Evolutionary conservation across 1,140 invertebrate species (phyloP).

Genomic region (Cyclargus thomasi): DNA sequence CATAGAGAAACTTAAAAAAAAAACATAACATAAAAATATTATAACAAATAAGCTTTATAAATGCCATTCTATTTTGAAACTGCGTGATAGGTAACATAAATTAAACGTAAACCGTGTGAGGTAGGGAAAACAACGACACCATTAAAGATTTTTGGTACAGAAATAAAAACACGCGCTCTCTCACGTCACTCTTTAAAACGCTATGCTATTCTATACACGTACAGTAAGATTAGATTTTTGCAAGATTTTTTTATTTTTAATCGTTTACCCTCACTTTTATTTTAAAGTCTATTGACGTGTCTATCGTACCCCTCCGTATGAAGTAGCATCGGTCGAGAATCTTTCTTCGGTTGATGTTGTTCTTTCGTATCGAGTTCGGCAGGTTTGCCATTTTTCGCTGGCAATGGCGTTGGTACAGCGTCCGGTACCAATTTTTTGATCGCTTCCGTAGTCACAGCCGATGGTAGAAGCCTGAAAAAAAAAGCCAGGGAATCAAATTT

Average conservation of each 20-base stretch:
- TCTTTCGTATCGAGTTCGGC: conserved; percentile 11
- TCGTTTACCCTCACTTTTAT: background rate
- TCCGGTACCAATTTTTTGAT: conserved; percentile 80
- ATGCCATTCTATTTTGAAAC: conserved; percentile 10
- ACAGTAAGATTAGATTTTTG: background rate
- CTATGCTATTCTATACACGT: background rate
- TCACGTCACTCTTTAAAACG: background rate
- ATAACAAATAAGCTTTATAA: conserved; percentile 10
- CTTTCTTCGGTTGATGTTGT: conserved; percentile 5
- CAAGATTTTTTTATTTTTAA: background rate
- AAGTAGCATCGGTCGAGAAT: conserved; percentile 52
- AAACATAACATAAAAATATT: background rate
- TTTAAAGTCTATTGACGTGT: conserved; percentile 3
- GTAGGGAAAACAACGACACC: background rate
- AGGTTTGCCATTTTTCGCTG: conserved; percentile 11
- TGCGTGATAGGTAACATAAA: background rate
- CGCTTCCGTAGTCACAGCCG: conserved; percentile 78
- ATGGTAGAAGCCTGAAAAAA: conserved; percentile 80
- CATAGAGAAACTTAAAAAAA: background rate
- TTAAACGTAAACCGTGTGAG: background rate
- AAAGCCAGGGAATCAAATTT: no score
- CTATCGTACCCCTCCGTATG: background rate
- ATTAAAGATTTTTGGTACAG: background rate
- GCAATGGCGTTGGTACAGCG: conserved; percentile 67
- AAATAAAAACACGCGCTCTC: background rate